Base-by-base conservation (phyloP, 2,888 invertebrate genomes). In the Notodonta ziczac region DNA sequence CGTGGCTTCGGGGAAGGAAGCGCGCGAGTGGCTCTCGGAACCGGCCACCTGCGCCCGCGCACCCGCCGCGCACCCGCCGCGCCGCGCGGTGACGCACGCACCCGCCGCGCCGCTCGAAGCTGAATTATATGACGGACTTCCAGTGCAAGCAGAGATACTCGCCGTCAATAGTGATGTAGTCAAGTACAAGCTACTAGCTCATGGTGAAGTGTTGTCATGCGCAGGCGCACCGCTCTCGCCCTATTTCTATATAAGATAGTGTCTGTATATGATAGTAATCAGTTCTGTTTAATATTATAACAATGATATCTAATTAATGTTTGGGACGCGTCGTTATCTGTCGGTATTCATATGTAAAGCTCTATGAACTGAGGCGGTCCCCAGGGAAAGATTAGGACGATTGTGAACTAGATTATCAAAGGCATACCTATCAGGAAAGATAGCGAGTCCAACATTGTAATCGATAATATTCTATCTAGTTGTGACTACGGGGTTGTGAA, bases 1-100 rank as follows among this genome's bases (percentile, higher is more conserved):
- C 69, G 65, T 61, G 71, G 60, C 62, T 87, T 88, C 88, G 84
- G 84, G 83, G 88, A 87, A 88, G 88, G 88, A 89, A 88, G 84
- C 86, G 77, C 52, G 54, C 54, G 39, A 14, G 54, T 39, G 39
- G 69, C 81, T 82, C 84, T 82, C 80, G 83, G 84, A 85, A 84
- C 78, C 76, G 78, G 69, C 70, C 80, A 81, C 81, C 81, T 80
- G 81, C 74, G 73, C 70, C 62, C 55, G 61, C 63, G 60, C 61
- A 24, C 24, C 24, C 24, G 2, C 42, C 57, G 40, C 16, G 10
- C 42, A n/a, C 57, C 4, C 35, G 35, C 35, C 4, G 35, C 35
- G 57, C 56, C 32, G 46, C 39, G 57, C 59, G 61, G 56, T 60
- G 60, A 57, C 61, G 50, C 61, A 55, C 24, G 40, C 16, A 53